Evolutionary conservation across 2,888 invertebrate species (phyloP).

Genomic region (Andrena dorsata): DNA sequence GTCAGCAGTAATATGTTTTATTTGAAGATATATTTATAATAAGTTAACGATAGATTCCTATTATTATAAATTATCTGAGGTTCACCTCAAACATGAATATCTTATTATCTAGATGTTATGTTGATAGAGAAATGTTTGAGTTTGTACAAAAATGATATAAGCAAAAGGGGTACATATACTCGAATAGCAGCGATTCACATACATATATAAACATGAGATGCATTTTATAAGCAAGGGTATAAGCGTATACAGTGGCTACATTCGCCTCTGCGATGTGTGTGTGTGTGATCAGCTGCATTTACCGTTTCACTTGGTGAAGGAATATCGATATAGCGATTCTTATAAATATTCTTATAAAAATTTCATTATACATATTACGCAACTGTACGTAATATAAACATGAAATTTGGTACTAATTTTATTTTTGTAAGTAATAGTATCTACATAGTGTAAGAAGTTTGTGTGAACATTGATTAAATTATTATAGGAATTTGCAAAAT

Average conservation of each 20-base stretch:
- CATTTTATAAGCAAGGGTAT: conserved; percentile 65
- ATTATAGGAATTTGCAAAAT: too few relatives aligned
- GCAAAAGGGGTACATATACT: conserved; percentile 29
- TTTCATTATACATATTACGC: too few relatives aligned
- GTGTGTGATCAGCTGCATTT: conserved; percentile 21
- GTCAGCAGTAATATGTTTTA: too few relatives aligned
- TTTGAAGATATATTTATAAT: too few relatives aligned
- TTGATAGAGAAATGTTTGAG: conserved; percentile 46
- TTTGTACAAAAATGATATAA: conserved; percentile 1
- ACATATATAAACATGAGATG: conserved; percentile 72
- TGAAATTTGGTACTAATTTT: too few relatives aligned
- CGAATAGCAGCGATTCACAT: conserved; percentile 47
- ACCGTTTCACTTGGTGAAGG: conserved; percentile 22
- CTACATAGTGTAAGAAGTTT: too few relatives aligned
- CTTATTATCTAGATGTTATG: conserved; percentile 10
- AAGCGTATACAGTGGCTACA: conserved; percentile 58
- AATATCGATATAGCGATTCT: conserved; percentile 26
- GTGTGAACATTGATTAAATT: too few relatives aligned
- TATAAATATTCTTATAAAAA: too few relatives aligned
- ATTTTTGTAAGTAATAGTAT: too few relatives aligned
- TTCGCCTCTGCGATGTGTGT: conserved; percentile 28
- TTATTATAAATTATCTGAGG: conserved; percentile 11
- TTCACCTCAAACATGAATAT: conserved; percentile 18
- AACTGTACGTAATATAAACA: too few relatives aligned
- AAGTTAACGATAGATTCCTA: background rate